A percentile compares a stretch with the other conserved stretches of the same genome.
Conservation (phyloP, 2,113 vertebrate species). For the Agelaius tricolor region DNA sequence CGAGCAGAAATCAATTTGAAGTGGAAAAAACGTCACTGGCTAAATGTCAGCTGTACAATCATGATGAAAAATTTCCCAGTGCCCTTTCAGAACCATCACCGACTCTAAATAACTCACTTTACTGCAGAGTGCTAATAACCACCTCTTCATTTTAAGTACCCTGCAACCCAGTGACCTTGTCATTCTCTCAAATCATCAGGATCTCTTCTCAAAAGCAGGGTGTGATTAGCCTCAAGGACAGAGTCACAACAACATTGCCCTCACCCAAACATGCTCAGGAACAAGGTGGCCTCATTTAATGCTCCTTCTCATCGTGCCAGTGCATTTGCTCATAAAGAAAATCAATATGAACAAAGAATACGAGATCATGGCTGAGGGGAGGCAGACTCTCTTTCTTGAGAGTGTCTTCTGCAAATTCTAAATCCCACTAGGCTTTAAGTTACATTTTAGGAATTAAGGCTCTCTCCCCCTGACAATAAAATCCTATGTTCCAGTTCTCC, state of each 20-base stretch:
- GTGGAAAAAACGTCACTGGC: not conserved
- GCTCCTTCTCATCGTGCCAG: not conserved
- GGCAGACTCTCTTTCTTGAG: not conserved
- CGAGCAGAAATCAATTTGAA: not conserved
- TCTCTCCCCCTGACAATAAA: not conserved
- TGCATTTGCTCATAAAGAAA: not conserved
- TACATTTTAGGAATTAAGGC: not conserved
- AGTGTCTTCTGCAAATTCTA: not conserved
- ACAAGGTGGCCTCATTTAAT: not conserved
- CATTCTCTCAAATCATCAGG: not conserved
- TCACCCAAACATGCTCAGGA: not conserved
- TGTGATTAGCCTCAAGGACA: not conserved
- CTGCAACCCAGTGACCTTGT: not conserved
- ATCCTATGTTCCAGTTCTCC: not conserved
- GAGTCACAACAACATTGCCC: not conserved
- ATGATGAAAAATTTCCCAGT: not conserved
- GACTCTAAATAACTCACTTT: not conserved
- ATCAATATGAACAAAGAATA: not conserved
- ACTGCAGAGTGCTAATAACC: not conserved
- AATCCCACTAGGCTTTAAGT: not conserved
- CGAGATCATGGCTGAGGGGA: not conserved
- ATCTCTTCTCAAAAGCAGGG: not conserved
- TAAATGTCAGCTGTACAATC: not conserved
- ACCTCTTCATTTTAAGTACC: not conserved
- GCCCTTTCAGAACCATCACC: not conserved